Evolutionary conservation across 2,888 invertebrate species (phyloP).

Genomic region (Trachelus iudaicus): DNA sequence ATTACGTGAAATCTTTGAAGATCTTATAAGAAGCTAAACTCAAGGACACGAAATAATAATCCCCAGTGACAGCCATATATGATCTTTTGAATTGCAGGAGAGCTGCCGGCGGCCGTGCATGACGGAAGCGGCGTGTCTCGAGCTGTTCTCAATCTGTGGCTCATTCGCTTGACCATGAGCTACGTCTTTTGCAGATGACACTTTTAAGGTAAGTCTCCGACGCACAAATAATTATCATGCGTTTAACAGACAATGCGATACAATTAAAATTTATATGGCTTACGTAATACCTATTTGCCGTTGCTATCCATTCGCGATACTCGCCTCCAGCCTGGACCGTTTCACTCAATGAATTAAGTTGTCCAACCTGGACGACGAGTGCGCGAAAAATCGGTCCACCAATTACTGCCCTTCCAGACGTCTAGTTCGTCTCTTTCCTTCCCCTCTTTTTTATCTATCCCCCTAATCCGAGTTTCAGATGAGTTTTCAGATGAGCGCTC

Average conservation of each 20-base stretch:
- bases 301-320: no score
- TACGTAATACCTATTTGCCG: no score
- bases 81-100: slow-evolving; percentile 50
- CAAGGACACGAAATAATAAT: no score
- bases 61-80: no score
- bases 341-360: no score
- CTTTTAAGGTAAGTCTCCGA: slow-evolving; percentile 53
- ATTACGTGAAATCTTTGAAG: no score
- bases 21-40: no score
- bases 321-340: no score
- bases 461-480: slow-evolving; percentile 60
- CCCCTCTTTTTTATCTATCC: slow-evolving; percentile 30
- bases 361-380: neutral
- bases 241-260: no score
- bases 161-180: slow-evolving; percentile 61
- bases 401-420: neutral
- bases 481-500: slow-evolving; percentile 48
- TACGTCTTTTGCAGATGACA: slow-evolving; percentile 65
- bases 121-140: slow-evolving; percentile 63
- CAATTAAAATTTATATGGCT: no score
- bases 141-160: slow-evolving; percentile 63
- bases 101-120: slow-evolving; percentile 64
- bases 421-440: slow-evolving; percentile 15
- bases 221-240: no score
- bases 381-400: neutral